phyloP scores from a whole-genome alignment of 2,797 vertebrate genomes.

The Sus cebifrons region DNA sequence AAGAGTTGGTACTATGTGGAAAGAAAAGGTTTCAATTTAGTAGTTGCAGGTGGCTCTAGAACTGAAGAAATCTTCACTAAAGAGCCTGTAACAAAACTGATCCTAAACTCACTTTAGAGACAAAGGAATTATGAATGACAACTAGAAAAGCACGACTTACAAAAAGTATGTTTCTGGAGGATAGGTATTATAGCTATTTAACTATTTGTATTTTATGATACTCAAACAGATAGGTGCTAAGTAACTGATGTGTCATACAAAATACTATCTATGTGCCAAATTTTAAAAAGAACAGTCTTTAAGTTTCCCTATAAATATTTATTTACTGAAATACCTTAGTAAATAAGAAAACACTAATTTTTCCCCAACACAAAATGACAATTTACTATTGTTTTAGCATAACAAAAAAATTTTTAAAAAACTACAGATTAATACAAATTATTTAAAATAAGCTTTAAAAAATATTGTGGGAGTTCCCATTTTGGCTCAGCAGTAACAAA shows the following conservation, averaged over 20 bases:
- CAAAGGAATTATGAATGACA: constrained; percentile 48
- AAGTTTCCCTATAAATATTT: constrained; percentile 52
- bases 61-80: neutral
- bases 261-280: neutral
- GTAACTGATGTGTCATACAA: constrained; percentile 23
- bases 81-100: constrained; percentile 35
- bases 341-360: constrained; percentile 32
- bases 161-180: constrained; percentile 9
- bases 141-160: constrained; percentile 16
- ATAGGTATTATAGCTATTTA: constrained; percentile 21
- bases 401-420: neutral
- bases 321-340: constrained; percentile 38
- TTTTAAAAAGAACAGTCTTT: neutral
- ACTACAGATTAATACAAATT: constrained; percentile 4
- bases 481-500: too few relatives aligned
- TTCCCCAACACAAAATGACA: constrained; percentile 56
- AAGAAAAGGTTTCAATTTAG: neutral
- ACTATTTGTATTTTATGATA: constrained; percentile 15
- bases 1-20: neutral
- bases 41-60: constrained; percentile 23
- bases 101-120: constrained; percentile 6
- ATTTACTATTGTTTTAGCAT: neutral
- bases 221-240: constrained; percentile 36
- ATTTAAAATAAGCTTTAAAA: constrained; percentile 8
- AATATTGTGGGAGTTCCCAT: neutral